Evolutionary conservation across 92 coral and sea anemone species (phyloP).

Genomic region (Parazoanthus swiftii): DNA sequence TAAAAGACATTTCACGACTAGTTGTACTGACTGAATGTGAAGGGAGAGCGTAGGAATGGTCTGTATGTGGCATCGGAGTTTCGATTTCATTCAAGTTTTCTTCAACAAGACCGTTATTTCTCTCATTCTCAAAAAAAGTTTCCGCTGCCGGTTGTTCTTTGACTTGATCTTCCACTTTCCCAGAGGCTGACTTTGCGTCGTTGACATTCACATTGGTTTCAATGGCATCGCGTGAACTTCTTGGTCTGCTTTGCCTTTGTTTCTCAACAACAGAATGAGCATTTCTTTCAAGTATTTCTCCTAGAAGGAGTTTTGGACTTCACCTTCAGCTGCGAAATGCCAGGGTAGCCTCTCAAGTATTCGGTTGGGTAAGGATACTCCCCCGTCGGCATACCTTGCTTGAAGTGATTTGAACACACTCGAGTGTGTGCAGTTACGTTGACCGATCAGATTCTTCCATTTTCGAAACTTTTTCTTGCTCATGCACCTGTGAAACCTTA

Average conservation of each 20-base stretch:
- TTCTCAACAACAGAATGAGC: neutral
- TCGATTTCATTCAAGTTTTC: neutral
- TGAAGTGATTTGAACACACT: too few relatives aligned
- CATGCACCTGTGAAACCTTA: neutral
- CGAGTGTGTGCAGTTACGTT: too few relatives aligned
- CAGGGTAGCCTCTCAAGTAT: slow-evolving; percentile 17
- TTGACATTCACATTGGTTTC: too few relatives aligned
- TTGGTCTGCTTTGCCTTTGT: neutral
- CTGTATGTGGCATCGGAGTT: neutral
- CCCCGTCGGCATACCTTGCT: too few relatives aligned
- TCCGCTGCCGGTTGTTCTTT: neutral
- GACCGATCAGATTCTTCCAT: too few relatives aligned
- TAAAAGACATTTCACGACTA: slow-evolving; percentile 6
- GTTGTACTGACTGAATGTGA: neutral
- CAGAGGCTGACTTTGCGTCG: too few relatives aligned
- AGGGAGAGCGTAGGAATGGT: neutral
- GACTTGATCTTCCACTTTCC: too few relatives aligned
- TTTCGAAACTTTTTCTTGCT: too few relatives aligned
- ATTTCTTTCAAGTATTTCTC: neutral
- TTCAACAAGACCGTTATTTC: neutral
- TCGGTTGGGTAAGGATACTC: neutral
- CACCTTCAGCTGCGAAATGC: neutral
- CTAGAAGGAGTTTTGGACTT: neutral
- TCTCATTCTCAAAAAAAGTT: neutral
- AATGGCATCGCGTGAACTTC: neutral